phyloP scores from a whole-genome alignment of 1,140 invertebrate genomes.

The Pseudomyrmex concolor region DNA sequence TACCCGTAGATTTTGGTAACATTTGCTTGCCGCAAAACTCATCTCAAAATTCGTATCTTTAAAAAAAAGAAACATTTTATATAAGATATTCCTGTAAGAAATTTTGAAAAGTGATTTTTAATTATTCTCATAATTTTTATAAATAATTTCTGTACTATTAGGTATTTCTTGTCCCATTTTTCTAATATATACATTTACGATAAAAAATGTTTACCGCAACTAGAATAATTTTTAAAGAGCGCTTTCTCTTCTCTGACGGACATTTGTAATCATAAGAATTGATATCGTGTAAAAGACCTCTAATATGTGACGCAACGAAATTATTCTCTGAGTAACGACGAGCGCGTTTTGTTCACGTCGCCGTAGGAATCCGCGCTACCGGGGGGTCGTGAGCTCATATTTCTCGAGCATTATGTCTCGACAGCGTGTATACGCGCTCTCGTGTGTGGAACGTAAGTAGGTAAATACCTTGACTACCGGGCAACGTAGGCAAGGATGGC shows the following conservation, averaged over 20 bases:
- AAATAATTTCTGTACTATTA: neutral
- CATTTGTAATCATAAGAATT: conserved; percentile 17
- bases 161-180: neutral
- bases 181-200: neutral
- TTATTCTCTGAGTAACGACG: conserved; percentile 28
- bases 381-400: conserved; percentile 80
- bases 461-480: conserved; percentile 69
- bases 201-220: neutral
- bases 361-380: conserved; percentile 75
- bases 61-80: neutral
- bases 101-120: neutral
- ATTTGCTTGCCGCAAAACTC: neutral
- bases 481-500: conserved; percentile 24
- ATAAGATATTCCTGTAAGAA: too few relatives aligned
- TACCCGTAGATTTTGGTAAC: conserved; percentile 10
- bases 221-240: neutral
- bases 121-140: neutral
- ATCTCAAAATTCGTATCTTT: neutral
- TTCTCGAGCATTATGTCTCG: conserved; percentile 78
- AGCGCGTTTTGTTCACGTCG: conserved; percentile 77
- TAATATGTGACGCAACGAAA: conserved; percentile 51
- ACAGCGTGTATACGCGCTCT: conserved; percentile 71
- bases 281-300: conserved; percentile 23
- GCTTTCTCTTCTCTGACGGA: neutral
- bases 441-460: conserved; percentile 69